A percentile compares a stretch with the other conserved stretches of the same genome.
phyloP scores from a whole-genome alignment of 2,797 vertebrate species.

The Somateria mollissima region DNA sequence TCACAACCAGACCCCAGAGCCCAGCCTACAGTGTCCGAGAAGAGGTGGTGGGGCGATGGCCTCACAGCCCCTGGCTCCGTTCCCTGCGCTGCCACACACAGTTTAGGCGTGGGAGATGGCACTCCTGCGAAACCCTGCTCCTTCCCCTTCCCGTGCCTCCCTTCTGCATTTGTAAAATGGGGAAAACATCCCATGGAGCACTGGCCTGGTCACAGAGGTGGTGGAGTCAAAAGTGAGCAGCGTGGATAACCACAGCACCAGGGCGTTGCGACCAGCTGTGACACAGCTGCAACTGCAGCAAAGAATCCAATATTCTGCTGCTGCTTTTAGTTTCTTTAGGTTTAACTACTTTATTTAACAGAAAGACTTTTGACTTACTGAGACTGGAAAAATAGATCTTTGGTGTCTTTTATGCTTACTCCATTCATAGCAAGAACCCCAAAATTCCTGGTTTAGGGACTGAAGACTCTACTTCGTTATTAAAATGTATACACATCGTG shows the following conservation, averaged over 20 bases:
- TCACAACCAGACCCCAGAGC: neutral
- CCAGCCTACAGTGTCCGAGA: neutral
- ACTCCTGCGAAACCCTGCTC: neutral
- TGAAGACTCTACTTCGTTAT: constrained; percentile 37
- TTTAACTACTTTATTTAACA: neutral
- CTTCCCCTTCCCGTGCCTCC: neutral
- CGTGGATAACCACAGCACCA: neutral
- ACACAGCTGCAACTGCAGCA: neutral
- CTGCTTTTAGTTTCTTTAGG: neutral
- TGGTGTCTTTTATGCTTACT: neutral
- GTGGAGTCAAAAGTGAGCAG: neutral
- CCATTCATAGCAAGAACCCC: neutral
- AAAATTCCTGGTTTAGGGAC: constrained; percentile 42
- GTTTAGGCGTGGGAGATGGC: neutral
- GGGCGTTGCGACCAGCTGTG: neutral
- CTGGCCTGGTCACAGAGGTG: neutral
- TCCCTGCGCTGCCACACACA: neutral
- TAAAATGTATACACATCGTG: constrained; percentile 45
- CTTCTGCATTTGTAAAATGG: neutral
- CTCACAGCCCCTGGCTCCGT: accelerated
- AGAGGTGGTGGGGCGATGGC: neutral
- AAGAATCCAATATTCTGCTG: neutral
- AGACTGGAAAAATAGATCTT: neutral
- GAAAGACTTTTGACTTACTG: neutral
- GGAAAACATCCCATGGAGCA: neutral